Evolutionary conservation across 2,888 invertebrate species (phyloP).

Genomic region (Autographa gamma): DNA sequence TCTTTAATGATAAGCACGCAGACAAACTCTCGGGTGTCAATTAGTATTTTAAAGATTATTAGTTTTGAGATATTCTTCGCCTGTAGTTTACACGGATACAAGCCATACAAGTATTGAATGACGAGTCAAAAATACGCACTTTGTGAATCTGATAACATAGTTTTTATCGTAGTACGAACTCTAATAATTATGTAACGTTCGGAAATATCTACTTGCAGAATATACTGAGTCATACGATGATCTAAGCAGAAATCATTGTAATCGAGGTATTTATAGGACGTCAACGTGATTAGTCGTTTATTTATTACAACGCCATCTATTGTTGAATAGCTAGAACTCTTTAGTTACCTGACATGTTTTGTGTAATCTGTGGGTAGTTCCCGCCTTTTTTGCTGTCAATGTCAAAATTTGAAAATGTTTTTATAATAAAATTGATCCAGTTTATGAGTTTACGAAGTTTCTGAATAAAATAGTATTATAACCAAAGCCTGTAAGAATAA

Average conservation of each 20-base stretch:
- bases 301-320: slow-evolving; percentile 20
- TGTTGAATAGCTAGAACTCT: slow-evolving; percentile 10
- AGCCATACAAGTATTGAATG: background rate
- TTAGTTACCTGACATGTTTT: background rate
- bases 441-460: too few relatives aligned
- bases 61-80: background rate
- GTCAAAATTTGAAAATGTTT: background rate
- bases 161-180: background rate
- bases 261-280: background rate
- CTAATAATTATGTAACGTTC: background rate
- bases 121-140: background rate
- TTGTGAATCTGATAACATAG: slow-evolving; percentile 5
- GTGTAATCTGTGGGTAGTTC: background rate
- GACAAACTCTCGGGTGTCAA: too few relatives aligned
- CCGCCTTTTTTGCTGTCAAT: slow-evolving; percentile 25
- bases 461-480: too few relatives aligned
- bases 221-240: slow-evolving; percentile 22
- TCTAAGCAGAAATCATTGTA: slow-evolving; percentile 3
- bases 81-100: background rate
- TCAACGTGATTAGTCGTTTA: background rate
- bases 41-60: too few relatives aligned
- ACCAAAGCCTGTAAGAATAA: too few relatives aligned
- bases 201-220: background rate
- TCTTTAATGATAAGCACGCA: too few relatives aligned
- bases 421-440: too few relatives aligned